These are phyloP conservation scores for Xerus rutilus DNA, from an alignment of 2,797 vertebrate genomes.

Conservation along the genomic window DNA sequence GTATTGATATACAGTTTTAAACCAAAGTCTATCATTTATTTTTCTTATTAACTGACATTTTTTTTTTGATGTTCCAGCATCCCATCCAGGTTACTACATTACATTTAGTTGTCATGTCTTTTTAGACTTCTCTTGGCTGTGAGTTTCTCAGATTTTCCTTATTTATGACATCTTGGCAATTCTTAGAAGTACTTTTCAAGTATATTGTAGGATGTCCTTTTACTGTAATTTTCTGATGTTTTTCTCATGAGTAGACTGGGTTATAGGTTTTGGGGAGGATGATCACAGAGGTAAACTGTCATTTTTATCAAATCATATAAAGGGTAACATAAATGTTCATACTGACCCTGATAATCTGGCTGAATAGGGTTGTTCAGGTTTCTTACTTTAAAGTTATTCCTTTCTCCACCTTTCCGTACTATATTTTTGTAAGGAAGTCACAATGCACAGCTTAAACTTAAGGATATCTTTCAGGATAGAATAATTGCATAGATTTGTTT, in stretches of 20 bases:
- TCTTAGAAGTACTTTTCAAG: not conserved
- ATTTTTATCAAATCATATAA: slow-evolving; percentile 3
- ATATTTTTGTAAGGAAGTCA: not conserved
- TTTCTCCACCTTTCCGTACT: not conserved
- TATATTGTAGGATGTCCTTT: not conserved
- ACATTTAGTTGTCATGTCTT: not conserved
- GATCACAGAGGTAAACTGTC: not conserved
- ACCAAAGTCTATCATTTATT: not conserved
- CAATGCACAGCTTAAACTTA: not conserved
- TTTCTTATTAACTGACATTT: slow-evolving; percentile 1
- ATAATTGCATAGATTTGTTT: not conserved
- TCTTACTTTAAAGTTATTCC: not conserved
- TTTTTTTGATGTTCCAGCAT: not conserved
- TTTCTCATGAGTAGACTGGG: not conserved
- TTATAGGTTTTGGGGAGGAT: not conserved
- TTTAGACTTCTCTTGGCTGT: not conserved
- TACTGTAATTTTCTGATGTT: not conserved
- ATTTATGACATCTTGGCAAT: not conserved
- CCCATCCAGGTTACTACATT: not conserved
- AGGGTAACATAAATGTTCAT: not conserved
- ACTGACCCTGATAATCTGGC: not conserved
- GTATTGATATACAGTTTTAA: not conserved
- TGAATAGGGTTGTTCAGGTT: not conserved
- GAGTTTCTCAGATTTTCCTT: not conserved
- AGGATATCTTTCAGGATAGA: not conserved